Percentiles rank a stretch among this genome's conserved stretches.
These are phyloP conservation scores for Oncorhynchus clarkii DNA, from an alignment of 2,113 vertebrate genomes.

Conservation along the genomic window DNA sequence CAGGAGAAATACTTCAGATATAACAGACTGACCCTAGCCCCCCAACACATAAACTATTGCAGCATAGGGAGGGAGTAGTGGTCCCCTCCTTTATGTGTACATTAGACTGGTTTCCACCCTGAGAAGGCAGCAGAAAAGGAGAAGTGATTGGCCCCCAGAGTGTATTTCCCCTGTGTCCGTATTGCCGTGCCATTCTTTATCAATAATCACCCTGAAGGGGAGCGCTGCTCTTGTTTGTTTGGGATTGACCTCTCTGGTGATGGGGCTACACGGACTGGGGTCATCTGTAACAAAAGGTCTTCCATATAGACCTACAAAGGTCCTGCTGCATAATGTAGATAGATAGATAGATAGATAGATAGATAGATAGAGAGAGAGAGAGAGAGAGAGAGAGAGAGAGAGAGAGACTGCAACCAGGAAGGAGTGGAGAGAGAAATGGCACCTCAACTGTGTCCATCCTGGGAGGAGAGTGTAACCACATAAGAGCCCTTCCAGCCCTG, in stretches of 20 bases:
- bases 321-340: constrained; percentile 27
- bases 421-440: not conserved
- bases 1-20: too few species aligned
- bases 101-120: constrained; percentile 50
- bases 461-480: not conserved
- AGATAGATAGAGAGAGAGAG: too few species aligned
- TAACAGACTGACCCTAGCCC: too few species aligned
- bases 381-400: not conserved
- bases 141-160: constrained; percentile 49
- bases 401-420: not conserved
- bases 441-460: constrained; percentile 18
- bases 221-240: constrained; percentile 36
- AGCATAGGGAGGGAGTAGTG: constrained; percentile 41
- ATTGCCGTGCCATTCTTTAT: constrained; percentile 64
- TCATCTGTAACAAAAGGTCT: constrained; percentile 37
- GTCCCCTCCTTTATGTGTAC: constrained; percentile 56
- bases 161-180: constrained; percentile 56
- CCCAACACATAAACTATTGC: too few species aligned
- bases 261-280: constrained; percentile 38
- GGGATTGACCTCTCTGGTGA: constrained; percentile 64
- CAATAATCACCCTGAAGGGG: constrained; percentile 68
- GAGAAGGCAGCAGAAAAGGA: constrained; percentile 41
- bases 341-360: too few species aligned
- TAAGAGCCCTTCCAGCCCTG: constrained; percentile 16
- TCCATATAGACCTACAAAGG: constrained; percentile 10